Conservation (phyloP, 1,140 invertebrate species). For the Cryptotermes secundus region DNA sequence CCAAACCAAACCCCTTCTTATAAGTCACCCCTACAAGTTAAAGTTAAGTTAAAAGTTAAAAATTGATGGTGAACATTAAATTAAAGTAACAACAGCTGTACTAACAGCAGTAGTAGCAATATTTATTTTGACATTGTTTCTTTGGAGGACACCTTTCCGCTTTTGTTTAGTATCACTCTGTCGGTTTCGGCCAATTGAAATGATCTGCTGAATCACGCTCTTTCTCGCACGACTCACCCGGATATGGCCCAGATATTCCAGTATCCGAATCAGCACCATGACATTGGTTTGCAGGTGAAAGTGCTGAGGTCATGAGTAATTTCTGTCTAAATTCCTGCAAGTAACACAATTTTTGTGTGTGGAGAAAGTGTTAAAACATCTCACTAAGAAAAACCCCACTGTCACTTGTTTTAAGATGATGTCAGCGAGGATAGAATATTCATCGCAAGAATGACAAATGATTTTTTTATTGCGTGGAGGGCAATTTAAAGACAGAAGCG, state of each 20-base stretch:
- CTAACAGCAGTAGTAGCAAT: too few species aligned
- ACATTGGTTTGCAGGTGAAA: background rate
- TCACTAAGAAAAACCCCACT: background rate
- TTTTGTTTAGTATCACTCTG: too few species aligned
- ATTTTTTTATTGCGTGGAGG: background rate
- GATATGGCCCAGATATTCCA: background rate
- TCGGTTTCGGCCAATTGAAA: too few species aligned
- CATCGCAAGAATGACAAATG: background rate
- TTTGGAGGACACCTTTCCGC: too few species aligned
- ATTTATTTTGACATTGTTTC: too few species aligned
- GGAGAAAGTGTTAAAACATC: background rate
- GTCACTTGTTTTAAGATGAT: background rate
- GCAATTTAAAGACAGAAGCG: too few species aligned
- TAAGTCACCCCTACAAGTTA: too few species aligned
- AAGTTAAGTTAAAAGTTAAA: too few species aligned
- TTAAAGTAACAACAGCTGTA: too few species aligned
- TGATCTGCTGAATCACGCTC: background rate
- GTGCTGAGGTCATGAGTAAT: background rate
- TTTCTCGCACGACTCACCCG: background rate
- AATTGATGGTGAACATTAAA: too few species aligned
- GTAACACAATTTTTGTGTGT: conserved; percentile 5
- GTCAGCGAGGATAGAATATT: background rate
- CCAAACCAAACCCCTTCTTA: too few species aligned
- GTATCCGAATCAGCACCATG: background rate
- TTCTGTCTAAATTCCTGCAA: background rate